Conservation (phyloP, 2,888 invertebrate species). For the Leptura quadrifasciata region DNA sequence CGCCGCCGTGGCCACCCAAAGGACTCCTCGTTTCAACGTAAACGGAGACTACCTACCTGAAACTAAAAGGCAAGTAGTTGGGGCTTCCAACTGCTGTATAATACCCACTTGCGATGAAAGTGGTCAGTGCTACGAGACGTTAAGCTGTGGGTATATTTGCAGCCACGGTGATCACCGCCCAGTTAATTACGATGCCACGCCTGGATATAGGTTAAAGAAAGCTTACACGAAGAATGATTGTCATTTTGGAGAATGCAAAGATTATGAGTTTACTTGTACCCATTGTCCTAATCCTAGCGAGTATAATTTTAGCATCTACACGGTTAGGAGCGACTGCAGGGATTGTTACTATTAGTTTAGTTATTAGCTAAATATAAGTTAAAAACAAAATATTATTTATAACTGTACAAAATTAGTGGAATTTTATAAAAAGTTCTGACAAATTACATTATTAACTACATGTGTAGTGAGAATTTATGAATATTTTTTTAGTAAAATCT, state of each 20-base stretch:
- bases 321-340: conserved; percentile 48
- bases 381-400: too few relatives aligned
- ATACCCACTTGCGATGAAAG: conserved; percentile 52
- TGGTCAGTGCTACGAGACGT: conserved; percentile 49
- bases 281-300: conserved; percentile 57
- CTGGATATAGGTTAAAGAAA: conserved; percentile 53
- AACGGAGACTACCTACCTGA: conserved; percentile 9
- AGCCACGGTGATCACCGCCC: conserved; percentile 53
- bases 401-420: too few relatives aligned
- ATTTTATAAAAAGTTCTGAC: too few relatives aligned
- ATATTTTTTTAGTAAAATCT: too few relatives aligned
- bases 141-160: conserved; percentile 53
- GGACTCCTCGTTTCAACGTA: neutral
- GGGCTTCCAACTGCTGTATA: conserved; percentile 51
- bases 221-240: conserved; percentile 57
- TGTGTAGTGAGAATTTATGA: too few relatives aligned
- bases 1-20: neutral
- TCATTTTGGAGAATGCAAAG: conserved; percentile 56
- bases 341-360: conserved; percentile 48
- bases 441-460: too few relatives aligned
- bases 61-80: conserved; percentile 27
- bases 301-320: conserved; percentile 53
- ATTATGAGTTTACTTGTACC: conserved; percentile 52
- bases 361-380: too few relatives aligned
- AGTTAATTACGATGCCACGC: conserved; percentile 47